These are phyloP conservation scores for Vireo griseus DNA, from an alignment of 2,797 vertebrate species.

Conservation along the genomic window DNA sequence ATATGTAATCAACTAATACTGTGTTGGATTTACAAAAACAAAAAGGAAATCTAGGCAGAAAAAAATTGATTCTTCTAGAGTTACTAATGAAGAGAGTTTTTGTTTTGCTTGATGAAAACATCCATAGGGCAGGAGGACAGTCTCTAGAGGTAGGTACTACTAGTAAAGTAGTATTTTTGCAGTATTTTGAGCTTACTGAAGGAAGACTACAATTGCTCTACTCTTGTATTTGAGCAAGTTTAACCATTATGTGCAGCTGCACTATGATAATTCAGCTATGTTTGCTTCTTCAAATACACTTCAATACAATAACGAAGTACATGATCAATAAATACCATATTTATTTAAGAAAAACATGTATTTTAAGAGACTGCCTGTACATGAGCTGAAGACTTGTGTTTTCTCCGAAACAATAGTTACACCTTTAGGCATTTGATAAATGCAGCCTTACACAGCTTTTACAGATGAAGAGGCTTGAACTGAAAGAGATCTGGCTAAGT, in stretches of 20 bases:
- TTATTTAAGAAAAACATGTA: background rate
- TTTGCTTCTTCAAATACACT: constrained; percentile 2
- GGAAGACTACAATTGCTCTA: background rate
- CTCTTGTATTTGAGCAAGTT: background rate
- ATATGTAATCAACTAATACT: background rate
- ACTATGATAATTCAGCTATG: background rate
- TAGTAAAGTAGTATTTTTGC: background rate
- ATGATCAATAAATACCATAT: background rate
- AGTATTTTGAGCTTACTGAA: background rate
- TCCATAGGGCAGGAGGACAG: background rate
- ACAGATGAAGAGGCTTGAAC: background rate
- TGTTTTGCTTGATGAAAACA: background rate
- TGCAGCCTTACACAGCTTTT: background rate
- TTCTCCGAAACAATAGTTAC: background rate
- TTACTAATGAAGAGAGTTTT: background rate
- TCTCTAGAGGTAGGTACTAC: background rate
- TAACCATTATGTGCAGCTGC: background rate
- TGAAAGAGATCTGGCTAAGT: background rate
- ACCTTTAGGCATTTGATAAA: background rate
- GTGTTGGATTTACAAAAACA: background rate
- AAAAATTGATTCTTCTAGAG: background rate
- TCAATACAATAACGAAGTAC: background rate
- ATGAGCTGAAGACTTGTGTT: background rate
- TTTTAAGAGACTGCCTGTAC: background rate
- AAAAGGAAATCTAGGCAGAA: background rate